A percentile compares a stretch with the other conserved stretches of the same genome.
Conservation (phyloP, 2,797 vertebrate species). For the Natrix natrix region DNA sequence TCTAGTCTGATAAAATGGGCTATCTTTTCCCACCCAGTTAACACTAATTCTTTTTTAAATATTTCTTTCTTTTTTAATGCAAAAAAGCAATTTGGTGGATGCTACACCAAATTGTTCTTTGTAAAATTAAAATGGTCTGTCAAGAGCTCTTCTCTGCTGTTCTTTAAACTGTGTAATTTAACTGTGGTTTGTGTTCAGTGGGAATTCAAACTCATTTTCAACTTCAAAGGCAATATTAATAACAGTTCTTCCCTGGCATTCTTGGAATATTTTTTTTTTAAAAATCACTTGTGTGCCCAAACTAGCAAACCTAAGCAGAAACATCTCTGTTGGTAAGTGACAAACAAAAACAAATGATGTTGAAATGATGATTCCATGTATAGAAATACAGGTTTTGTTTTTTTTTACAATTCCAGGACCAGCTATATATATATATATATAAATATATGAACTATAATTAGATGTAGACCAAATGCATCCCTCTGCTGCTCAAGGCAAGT, state of each 20-base stretch:
- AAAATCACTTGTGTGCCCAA: constrained; percentile 25
- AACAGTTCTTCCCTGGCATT: constrained; percentile 31
- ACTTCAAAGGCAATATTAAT: constrained; percentile 18
- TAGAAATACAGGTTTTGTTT: neutral
- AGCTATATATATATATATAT: neutral
- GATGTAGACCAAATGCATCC: neutral
- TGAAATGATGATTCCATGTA: constrained; percentile 38
- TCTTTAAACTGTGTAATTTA: constrained; percentile 23
- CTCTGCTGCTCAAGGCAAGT: constrained; percentile 34
- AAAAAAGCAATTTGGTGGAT: neutral
- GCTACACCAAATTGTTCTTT: neutral
- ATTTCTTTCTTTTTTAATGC: neutral
- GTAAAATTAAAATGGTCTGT: neutral
- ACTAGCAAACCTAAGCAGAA: constrained; percentile 21
- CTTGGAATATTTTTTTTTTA: constrained; percentile 27
- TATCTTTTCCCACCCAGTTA: neutral
- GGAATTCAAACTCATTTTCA: constrained; percentile 33
- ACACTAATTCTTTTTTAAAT: neutral
- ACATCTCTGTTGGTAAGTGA: constrained; percentile 31
- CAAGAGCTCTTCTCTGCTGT: neutral
- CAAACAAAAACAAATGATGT: constrained; percentile 26
- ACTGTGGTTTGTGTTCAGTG: constrained; percentile 28
- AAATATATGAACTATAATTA: neutral
- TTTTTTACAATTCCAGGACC: no score
- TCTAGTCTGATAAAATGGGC: neutral